Conservation (phyloP, 2,113 vertebrate genomes). For the Mesoclemmys tuberculata region DNA sequence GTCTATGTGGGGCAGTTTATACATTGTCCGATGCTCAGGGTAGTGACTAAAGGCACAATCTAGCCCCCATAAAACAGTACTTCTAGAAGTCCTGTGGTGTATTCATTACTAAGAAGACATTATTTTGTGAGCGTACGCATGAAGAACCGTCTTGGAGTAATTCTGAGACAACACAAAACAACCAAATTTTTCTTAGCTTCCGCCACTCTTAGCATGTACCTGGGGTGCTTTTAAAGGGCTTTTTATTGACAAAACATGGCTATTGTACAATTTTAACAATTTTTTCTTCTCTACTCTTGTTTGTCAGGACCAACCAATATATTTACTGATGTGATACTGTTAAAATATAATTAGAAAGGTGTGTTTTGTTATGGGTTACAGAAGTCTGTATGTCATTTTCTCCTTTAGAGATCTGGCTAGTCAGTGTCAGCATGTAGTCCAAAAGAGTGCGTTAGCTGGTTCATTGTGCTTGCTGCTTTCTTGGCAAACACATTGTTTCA, state of each 20-base stretch:
- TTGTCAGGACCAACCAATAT: background rate
- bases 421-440: background rate
- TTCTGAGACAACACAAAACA: background rate
- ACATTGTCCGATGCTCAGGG: background rate
- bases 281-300: background rate
- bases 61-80: background rate
- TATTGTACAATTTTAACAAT: background rate
- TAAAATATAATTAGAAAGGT: background rate
- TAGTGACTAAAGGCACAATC: background rate
- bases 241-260: background rate
- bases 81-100: background rate
- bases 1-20: background rate
- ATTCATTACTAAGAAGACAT: background rate
- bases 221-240: background rate
- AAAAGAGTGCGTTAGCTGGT: background rate
- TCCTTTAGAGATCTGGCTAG: background rate
- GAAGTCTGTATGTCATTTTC: background rate
- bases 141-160: background rate
- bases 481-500: too few relatives aligned
- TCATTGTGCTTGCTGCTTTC: background rate
- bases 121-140: background rate
- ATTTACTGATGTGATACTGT: background rate
- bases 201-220: background rate
- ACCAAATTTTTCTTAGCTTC: background rate
- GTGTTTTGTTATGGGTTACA: background rate